Base-by-base conservation (phyloP, 2,888 invertebrate genomes). In the Diplolepis rosae region DNA sequence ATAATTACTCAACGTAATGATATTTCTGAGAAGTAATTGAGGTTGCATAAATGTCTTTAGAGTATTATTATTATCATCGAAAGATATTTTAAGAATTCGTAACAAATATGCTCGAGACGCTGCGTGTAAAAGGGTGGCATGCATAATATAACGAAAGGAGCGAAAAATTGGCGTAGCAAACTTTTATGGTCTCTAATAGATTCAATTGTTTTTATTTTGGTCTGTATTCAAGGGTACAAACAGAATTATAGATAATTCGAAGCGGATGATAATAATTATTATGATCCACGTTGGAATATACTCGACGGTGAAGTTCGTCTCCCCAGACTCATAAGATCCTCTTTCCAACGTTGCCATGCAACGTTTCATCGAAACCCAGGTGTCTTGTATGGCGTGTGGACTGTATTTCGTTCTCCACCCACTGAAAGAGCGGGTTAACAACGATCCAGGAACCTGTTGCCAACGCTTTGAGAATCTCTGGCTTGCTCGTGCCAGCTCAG, bases 341-440 rank as follows among this genome's bases (percentile, higher is more conserved):
- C 65, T 74, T 74, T 82, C 80, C 83, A 77, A 77, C 81, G 82
- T 83, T 83, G 82, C 82, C 83, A 81, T 70, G 74, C 77, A 70
- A 66, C 75, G 73, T 73, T 75, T 73, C 73, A 71, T 67, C 79
- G 79, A 80, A 80, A 81, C 82, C 82, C 84, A 83, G 83, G 82
- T 84, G 83, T 84, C 80, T 84, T 84, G 82, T 82, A 77, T 76
- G 77, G 76, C 78, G 73, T 72, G 73, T 78, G 79, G 79, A 77
- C 82, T 80, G 83, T 81, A 83, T 83, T 82, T 80, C 83, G 83
- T 83, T 84, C 83, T 84, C 84, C 84, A 84, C 84, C 84, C 84
- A 84, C 84, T 77, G 79, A 78, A 70, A 69, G 79, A 77, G 75
- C 81, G 79, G 79, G 80, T 79, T 77, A 81, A 78, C 84, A 84